Conservation (phyloP, 2,113 vertebrate genomes). For the Suricata suricatta region DNA sequence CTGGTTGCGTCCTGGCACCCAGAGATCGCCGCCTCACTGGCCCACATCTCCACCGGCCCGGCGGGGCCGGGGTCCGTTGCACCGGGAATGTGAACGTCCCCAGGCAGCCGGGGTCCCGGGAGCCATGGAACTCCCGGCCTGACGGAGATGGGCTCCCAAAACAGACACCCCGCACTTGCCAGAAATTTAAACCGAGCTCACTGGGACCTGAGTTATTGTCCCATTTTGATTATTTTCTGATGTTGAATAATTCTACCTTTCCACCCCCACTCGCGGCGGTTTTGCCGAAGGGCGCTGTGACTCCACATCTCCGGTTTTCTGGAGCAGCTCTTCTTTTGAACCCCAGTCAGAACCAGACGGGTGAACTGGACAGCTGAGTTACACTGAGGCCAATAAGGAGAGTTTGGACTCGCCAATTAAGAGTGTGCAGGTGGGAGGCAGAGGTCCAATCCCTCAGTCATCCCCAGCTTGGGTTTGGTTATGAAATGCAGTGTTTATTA, state of each 20-base stretch:
- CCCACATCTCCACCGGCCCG: not conserved
- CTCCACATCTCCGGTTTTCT: not conserved
- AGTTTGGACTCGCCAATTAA: not conserved
- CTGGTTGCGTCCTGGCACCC: not conserved
- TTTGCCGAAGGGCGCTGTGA: not conserved
- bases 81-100: not conserved
- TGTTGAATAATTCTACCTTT: not conserved
- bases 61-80: not conserved
- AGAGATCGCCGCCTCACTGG: not conserved
- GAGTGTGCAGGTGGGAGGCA: not conserved
- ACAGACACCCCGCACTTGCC: no score
- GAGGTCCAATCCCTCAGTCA: not conserved
- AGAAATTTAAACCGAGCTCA: not conserved
- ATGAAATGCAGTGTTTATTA: constrained; percentile 5
- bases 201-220: not conserved
- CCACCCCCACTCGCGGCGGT: not conserved
- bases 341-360: not conserved
- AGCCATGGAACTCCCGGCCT: not conserved
- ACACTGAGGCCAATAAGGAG: not conserved
- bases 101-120: not conserved
- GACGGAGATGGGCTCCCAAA: not conserved
- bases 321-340: not conserved
- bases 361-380: not conserved
- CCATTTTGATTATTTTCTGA: not conserved
- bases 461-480: not conserved